phyloP scores from a whole-genome alignment of 2,797 vertebrate genomes.

The Clarias fuscus region DNA sequence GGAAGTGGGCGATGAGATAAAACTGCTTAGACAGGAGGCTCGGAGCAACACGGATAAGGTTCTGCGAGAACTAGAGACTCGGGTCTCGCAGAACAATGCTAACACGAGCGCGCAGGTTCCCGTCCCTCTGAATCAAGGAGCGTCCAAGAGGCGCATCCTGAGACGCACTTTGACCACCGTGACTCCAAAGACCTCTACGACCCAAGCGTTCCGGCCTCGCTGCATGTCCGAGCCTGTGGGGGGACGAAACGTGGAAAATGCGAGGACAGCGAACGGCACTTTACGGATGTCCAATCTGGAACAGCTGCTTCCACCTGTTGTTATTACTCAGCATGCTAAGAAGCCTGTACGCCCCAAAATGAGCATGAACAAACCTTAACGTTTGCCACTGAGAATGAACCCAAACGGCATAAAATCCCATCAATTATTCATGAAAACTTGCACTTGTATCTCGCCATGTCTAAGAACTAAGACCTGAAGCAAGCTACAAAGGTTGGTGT shows the following conservation, averaged over 20 bases:
- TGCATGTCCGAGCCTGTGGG: constrained; percentile 75
- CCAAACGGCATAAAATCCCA: background rate
- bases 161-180: constrained; percentile 77
- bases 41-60: constrained; percentile 66
- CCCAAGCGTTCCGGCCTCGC: constrained; percentile 66
- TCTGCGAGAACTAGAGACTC: background rate
- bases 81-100: background rate
- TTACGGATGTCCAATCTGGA: background rate
- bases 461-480: background rate
- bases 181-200: constrained; percentile 69
- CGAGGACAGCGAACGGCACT: background rate
- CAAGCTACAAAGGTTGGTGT: background rate
- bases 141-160: constrained; percentile 68
- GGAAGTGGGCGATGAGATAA: constrained; percentile 75
- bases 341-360: constrained; percentile 37
- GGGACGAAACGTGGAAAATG: constrained; percentile 35
- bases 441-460: too few species aligned
- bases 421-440: background rate
- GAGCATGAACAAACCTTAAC: constrained; percentile 31
- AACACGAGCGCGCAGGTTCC: background rate
- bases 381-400: background rate
- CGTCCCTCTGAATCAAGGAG: background rate
- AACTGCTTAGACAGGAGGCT: constrained; percentile 71
- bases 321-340: constrained; percentile 31
- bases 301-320: constrained; percentile 1